These are phyloP conservation scores for Synanthedon vespiformis DNA, from an alignment of 2,888 invertebrate genomes.

Conservation along the genomic window DNA sequence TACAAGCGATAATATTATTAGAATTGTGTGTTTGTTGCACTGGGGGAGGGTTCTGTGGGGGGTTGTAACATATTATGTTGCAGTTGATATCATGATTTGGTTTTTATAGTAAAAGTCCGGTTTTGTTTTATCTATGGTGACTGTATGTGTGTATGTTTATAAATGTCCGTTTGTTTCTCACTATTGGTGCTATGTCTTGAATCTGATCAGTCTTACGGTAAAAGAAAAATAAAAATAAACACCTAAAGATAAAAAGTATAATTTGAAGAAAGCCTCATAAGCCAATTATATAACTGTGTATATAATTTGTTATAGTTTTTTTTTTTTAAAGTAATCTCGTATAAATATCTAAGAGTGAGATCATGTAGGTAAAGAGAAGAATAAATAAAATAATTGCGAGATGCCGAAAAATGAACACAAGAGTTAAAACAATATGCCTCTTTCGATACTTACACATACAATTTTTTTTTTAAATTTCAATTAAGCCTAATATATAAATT, in stretches of 20 bases:
- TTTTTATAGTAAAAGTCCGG: conserved; percentile 18
- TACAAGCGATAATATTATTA: conserved; percentile 5
- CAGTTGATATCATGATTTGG: conserved; percentile 12
- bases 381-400: conserved; percentile 65
- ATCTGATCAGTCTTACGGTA: conserved; percentile 54
- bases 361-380: conserved; percentile 63
- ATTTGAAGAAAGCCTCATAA: conserved; percentile 62
- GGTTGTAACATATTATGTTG: conserved; percentile 4
- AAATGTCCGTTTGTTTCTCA: conserved; percentile 24
- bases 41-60: conserved; percentile 1
- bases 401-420: conserved; percentile 66
- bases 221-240: conserved; percentile 37
- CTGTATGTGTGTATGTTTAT: conserved; percentile 38
- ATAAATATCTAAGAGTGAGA: conserved; percentile 69
- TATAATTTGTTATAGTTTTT: conserved; percentile 52
- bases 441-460: conserved; percentile 66
- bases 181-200: conserved; percentile 56
- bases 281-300: conserved; percentile 64
- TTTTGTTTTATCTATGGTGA: conserved; percentile 14
- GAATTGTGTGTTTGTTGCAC: too few relatives aligned
- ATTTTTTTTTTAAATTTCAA: conserved; percentile 58
- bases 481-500: conserved; percentile 71
- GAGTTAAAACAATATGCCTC: conserved; percentile 64
- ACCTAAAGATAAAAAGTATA: conserved; percentile 44
- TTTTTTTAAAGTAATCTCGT: conserved; percentile 50